Evolutionary conservation across 2,888 invertebrate species (phyloP), one percentile per base, ranked within the genome.

Genomic region (Eretmocerus hayati): DNA sequence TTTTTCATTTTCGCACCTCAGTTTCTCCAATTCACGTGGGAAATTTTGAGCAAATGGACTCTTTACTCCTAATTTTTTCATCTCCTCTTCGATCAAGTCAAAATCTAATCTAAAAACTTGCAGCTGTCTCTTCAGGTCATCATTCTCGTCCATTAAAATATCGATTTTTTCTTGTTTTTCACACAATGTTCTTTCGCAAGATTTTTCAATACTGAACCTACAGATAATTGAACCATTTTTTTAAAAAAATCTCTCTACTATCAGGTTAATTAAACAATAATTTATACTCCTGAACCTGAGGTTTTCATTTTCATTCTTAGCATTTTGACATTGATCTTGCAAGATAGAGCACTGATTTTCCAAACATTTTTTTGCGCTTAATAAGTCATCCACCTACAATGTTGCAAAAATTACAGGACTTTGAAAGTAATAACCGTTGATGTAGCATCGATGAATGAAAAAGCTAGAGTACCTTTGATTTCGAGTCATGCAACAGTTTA

Each of bases 81-180:
- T 51, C 53, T 64, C 62, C 18, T 60, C 56, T 33, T 60, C 59
- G 21, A 64, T 59, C n/a, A 62, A 53, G 22, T 64, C 60, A 37
- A 66, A 54, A 48, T 64, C 60, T 15, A 59, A 47, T 58, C 60
- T 55, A 33, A 58, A 61, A 33, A 59, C 56, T 33, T 58, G 41
- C 18, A 67, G 47, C 42, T 66, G 60, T 4, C 42, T 58, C 44
- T 59, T 62, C 40, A 63, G 56, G 46, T 61, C 58, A 19, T 59
- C 54, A 23, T 59, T 64, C 48, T 64, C 61, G 35, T 35, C 46
- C 3, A 50, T 9, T 43, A 59, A 54, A 13, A 8, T 18, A 33
- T 55, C 48, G 0, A 59, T 39, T 46, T 58, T 49, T 8, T n/a
- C 13, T 8, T 49, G 21, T 16, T 43, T 48, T 22, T 50, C 43